Base-by-base conservation (phyloP, 2,113 vertebrate genomes). In the Thermophis baileyi region DNA sequence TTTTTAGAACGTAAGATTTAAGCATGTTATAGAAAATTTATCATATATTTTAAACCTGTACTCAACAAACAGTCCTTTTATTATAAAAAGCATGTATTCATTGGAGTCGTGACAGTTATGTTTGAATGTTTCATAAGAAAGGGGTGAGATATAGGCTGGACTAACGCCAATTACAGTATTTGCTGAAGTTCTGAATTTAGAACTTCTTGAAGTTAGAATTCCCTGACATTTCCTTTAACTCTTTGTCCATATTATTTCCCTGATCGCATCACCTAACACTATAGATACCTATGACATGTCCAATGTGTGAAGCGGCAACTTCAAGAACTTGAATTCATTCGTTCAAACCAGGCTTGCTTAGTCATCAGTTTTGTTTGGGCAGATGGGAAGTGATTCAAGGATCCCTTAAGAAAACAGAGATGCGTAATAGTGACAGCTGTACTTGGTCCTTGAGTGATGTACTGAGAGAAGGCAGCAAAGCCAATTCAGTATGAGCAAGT, bases 21-120 rank as follows among this genome's bases (percentile, higher is more conserved):
- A 81, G 92, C 96, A 81, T 22, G 18, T 10, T 81, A 81, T 22
- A 44, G 35, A 44, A 81, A 81, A 44, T 81, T 44, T 81, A 44
- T 44, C 3, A 93, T 81, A 85, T 24, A 4, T 4, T 87, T 40
- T 81, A 35, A 0, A 0, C 16, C 88, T 0, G 0, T 27, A 1
- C 0, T 74, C 91, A 94, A 57, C 6, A 87, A 89, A 91, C 16
- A 47, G 63, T n/a, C 4, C 27, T 86, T 89, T 12, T 35, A 0
- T 49, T 4, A 35, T 74, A 50, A 44, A 53, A 51, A 74, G 10
- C 27, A 44, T 88, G 35, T 12, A 30, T 18, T 74, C 47, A 85
- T 81, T 44, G 25, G 12, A 81, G 2, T 27, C 3, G 14, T 47
- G 50, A 24, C 8, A 46, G 16, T 89, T 10, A 4, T 11, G 85